Conservation (phyloP, 2,797 vertebrate genomes). For the Avahi laniger region DNA sequence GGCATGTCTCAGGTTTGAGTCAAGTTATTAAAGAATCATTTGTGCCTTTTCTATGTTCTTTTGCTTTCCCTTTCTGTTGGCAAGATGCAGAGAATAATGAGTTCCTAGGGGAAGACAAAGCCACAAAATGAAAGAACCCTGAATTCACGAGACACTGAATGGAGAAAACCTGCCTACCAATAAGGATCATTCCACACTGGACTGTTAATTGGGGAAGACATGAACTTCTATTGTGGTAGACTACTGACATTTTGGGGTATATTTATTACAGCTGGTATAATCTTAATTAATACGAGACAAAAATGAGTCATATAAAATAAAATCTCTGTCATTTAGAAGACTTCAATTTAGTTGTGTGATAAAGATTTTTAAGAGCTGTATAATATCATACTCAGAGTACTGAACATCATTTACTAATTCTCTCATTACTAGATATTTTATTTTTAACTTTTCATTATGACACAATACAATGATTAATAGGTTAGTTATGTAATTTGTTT, state of each 20-base stretch:
- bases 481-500: neutral
- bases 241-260: neutral
- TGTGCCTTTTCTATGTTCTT: neutral
- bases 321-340: neutral
- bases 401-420: neutral
- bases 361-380: neutral
- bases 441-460: slow-evolving; percentile 24
- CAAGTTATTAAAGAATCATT: neutral
- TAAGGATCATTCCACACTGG: neutral
- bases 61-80: neutral
- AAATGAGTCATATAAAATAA: neutral
- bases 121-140: neutral
- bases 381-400: neutral
- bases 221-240: neutral
- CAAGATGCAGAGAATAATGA: neutral
- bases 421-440: neutral
- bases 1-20: neutral
- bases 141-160: neutral
- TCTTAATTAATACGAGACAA: neutral
- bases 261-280: neutral
- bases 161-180: neutral
- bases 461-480: neutral
- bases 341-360: neutral
- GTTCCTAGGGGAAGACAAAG: neutral
- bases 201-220: neutral